Conservation (phyloP, 1,140 invertebrate genomes). For the Euschistus heros region DNA sequence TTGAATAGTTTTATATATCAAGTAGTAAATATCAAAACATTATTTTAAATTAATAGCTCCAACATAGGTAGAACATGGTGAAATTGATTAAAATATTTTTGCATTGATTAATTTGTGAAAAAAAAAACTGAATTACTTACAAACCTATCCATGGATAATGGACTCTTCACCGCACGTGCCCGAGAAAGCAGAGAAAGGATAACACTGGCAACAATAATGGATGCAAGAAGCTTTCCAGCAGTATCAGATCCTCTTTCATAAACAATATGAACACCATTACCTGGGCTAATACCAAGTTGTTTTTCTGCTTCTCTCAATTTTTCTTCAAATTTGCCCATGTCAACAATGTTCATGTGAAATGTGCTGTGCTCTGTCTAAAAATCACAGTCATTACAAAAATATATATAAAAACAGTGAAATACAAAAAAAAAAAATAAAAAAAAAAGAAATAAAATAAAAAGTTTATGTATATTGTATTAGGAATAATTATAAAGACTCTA, state of each 20-base stretch:
- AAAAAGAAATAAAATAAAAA: too few relatives aligned
- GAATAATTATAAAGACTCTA: too few relatives aligned
- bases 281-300: conserved; percentile 58
- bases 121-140: conserved; percentile 41
- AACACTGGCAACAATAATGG: conserved; percentile 37
- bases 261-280: conserved; percentile 60
- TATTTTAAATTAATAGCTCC: too few relatives aligned
- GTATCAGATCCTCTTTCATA: conserved; percentile 58
- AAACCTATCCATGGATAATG: conserved; percentile 53
- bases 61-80: too few relatives aligned
- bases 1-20: too few relatives aligned
- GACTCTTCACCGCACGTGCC: conserved; percentile 26
- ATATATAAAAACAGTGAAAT: background rate
- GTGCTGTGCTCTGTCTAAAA: conserved; percentile 48
- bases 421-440: too few relatives aligned
- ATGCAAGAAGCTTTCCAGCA: conserved; percentile 56
- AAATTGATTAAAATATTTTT: too few relatives aligned
- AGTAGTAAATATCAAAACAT: too few relatives aligned
- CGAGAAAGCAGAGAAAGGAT: conserved; percentile 29
- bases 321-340: conserved; percentile 73
- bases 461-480: too few relatives aligned
- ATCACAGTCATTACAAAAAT: background rate
- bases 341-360: conserved; percentile 74
- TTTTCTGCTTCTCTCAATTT: conserved; percentile 74
- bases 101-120: too few relatives aligned